phyloP scores from a whole-genome alignment of 2,888 invertebrate genomes.

The Ryuthela nishihirai region DNA sequence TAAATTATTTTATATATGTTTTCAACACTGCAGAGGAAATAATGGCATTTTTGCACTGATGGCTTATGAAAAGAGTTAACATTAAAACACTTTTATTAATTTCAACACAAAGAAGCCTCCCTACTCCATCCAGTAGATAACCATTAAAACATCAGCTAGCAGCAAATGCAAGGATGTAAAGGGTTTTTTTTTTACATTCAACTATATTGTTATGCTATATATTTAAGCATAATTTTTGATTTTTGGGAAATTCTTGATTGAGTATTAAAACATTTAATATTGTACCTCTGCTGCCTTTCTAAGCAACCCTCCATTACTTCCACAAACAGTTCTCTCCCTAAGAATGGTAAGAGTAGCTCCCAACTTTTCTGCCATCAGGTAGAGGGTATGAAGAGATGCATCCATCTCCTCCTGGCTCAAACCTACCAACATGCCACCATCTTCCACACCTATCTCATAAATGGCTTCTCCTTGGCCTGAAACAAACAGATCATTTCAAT shows the following conservation, averaged over 20 bases:
- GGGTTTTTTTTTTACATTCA: neutral
- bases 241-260: no score
- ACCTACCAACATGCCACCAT: constrained; percentile 56
- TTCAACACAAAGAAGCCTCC: no score
- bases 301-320: constrained; percentile 1
- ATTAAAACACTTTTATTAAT: no score
- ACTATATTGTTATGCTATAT: neutral
- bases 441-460: constrained; percentile 93
- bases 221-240: no score
- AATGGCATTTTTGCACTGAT: no score
- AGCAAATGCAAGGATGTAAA: neutral
- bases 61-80: no score
- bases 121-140: no score
- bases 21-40: no score
- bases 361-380: constrained; percentile 77
- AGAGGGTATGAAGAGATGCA: constrained; percentile 77
- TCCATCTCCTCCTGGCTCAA: constrained; percentile 76
- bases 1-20: no score
- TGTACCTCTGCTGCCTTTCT: constrained; percentile 49
- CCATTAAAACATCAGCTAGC: no score
- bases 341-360: constrained; percentile 76
- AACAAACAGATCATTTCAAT: neutral
- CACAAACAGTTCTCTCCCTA: constrained; percentile 60
- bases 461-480: constrained; percentile 87
- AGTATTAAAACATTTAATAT: neutral